Conservation (phyloP, 2,797 vertebrate genomes). For the Paguma larvata region DNA sequence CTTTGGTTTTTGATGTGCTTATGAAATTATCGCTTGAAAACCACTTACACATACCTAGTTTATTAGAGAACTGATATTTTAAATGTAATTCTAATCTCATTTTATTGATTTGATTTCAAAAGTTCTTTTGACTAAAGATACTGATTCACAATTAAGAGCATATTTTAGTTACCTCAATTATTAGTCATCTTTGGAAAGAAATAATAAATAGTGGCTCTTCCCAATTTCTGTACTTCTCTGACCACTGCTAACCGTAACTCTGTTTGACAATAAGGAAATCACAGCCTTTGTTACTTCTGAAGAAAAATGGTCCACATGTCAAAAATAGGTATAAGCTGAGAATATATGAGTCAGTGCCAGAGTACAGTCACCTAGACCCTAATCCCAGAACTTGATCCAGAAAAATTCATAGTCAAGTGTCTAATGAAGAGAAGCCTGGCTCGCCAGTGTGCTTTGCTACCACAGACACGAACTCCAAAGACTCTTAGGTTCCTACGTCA, state of each 20-base stretch:
- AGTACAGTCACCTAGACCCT: background rate
- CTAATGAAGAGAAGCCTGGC: background rate
- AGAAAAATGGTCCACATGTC: background rate
- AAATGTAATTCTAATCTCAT: slow-evolving; percentile 39
- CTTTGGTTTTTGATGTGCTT: slow-evolving; percentile 14
- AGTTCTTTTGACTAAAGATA: slow-evolving; percentile 35
- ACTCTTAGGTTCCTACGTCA: background rate
- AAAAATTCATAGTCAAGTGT: background rate
- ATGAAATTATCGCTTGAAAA: slow-evolving; percentile 44
- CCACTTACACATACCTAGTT: background rate
- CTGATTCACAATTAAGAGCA: slow-evolving; percentile 28
- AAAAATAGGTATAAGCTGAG: background rate
- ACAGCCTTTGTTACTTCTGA: slow-evolving; percentile 35
- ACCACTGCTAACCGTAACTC: background rate
- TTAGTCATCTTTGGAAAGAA: slow-evolving; percentile 41
- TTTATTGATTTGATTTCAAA: slow-evolving; percentile 58
- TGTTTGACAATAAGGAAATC: background rate
- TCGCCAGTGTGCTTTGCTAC: background rate
- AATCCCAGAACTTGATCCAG: background rate
- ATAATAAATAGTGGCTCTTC: slow-evolving; percentile 13
- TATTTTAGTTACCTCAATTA: background rate
- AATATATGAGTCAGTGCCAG: background rate
- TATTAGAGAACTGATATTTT: slow-evolving; percentile 48
- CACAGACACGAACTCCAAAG: background rate
- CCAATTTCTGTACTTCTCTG: background rate